Evolutionary conservation across 1,140 invertebrate species (phyloP).

Genomic region (Nasonia longicornis): DNA sequence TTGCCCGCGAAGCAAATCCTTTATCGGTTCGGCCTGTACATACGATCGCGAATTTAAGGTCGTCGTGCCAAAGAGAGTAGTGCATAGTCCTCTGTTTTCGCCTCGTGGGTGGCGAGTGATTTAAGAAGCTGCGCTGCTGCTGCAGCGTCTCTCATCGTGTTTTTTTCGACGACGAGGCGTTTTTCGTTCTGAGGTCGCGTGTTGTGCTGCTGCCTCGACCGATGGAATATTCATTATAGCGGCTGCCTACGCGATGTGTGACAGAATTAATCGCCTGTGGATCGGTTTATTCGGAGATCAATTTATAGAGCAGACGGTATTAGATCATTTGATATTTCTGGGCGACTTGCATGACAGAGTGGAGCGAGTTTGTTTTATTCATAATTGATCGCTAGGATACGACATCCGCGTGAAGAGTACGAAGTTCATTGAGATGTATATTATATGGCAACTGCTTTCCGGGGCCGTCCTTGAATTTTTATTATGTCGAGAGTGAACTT

Average conservation of each 20-base stretch:
- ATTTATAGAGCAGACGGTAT: neutral
- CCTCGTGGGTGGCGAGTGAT: neutral
- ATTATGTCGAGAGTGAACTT: neutral
- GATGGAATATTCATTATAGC: neutral
- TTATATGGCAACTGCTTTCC: neutral
- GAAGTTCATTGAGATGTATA: neutral
- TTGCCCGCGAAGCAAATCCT: neutral
- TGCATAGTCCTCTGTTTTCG: neutral
- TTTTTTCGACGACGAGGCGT: neutral
- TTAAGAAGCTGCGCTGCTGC: neutral
- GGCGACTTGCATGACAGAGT: neutral
- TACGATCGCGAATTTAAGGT: slow-evolving; percentile 11
- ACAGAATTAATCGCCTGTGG: neutral
- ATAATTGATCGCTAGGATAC: neutral
- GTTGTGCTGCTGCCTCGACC: too few relatives aligned
- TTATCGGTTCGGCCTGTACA: slow-evolving; percentile 10
- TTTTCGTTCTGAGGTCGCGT: neutral
- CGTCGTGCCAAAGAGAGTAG: neutral
- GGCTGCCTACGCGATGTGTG: neutral
- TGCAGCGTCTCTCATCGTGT: neutral
- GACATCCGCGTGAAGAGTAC: neutral
- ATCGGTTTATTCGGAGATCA: neutral
- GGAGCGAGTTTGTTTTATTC: neutral
- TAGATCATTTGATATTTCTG: neutral
- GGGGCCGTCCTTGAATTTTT: neutral